These are phyloP conservation scores for Drosophila macrospina DNA, from an alignment of 2,888 invertebrate genomes.

Conservation along the genomic window DNA sequence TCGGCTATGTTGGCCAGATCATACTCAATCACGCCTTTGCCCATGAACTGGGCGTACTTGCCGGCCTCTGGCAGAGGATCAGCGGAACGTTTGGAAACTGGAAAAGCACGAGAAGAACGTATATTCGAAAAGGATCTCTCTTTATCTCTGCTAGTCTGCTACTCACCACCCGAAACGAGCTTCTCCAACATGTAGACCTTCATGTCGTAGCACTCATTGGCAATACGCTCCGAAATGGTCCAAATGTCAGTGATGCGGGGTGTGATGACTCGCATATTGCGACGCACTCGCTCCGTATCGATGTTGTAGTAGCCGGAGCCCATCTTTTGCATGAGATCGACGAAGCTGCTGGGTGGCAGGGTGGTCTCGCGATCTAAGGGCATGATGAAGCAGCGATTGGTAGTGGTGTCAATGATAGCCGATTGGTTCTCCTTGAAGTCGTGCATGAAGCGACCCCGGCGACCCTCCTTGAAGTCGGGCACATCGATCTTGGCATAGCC, in stretches of 20 bases:
- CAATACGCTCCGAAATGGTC: constrained; percentile 89
- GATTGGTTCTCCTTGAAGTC: constrained; percentile 93
- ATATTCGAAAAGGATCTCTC: background rate
- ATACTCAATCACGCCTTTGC: constrained; percentile 90
- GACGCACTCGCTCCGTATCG: constrained; percentile 91
- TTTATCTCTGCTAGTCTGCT: too few species aligned
- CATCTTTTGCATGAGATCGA: constrained; percentile 93
- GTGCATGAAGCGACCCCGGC: constrained; percentile 94
- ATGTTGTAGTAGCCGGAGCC: constrained; percentile 92
- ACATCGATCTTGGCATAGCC: constrained; percentile 94
- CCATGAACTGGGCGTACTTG: constrained; percentile 92
- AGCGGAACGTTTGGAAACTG: constrained; percentile 88
- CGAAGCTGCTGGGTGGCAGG: constrained; percentile 91
- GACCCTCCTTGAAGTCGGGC: constrained; percentile 92
- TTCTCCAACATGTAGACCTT: constrained; percentile 91
- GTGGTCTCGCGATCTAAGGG: constrained; percentile 92
- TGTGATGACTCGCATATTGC: constrained; percentile 90
- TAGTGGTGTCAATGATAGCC: constrained; percentile 91
- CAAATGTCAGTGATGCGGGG: constrained; percentile 89
- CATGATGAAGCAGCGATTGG: constrained; percentile 95
- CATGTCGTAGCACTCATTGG: constrained; percentile 89
- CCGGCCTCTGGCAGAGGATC: constrained; percentile 85
- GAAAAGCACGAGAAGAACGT: constrained; percentile 21
- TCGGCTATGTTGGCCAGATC: constrained; percentile 90
- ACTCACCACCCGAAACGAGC: constrained; percentile 88